Percentiles rank a stretch among this genome's conserved stretches.
Conservation (phyloP, 1,140 invertebrate species). For the Liolophura sinensis region DNA sequence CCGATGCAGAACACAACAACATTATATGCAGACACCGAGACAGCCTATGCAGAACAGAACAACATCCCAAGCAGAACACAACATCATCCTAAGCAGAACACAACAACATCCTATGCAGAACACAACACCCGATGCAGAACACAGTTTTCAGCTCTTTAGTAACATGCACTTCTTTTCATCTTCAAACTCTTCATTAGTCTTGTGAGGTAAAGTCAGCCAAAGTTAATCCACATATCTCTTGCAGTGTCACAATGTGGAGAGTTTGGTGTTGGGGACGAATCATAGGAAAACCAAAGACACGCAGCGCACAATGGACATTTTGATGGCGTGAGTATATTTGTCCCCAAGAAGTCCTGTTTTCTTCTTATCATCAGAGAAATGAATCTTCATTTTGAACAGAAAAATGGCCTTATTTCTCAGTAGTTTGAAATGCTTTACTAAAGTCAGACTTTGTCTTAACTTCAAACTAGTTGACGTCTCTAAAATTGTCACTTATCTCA, state of each 20-base stretch:
- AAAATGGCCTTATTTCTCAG: background rate
- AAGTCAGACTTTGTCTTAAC: background rate
- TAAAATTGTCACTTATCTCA: too few species aligned
- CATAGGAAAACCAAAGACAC: slow-evolving; percentile 51
- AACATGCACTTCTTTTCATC: too few species aligned
- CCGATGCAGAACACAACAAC: too few species aligned
- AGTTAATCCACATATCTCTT: slow-evolving; percentile 12
- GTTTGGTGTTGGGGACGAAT: slow-evolving; percentile 42
- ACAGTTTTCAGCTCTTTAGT: too few species aligned
- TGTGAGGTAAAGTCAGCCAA: too few species aligned
- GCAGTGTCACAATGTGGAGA: slow-evolving; percentile 49
- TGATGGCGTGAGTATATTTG: slow-evolving; percentile 46
- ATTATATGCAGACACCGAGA: too few species aligned
- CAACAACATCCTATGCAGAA: too few species aligned
- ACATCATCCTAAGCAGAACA: too few species aligned
- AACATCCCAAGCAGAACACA: too few species aligned
- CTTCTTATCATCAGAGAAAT: background rate
- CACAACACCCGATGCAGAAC: too few species aligned
- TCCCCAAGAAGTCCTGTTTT: background rate
- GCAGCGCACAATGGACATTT: slow-evolving; percentile 48
- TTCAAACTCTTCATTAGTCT: too few species aligned
- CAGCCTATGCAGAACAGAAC: too few species aligned
- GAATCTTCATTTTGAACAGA: background rate
- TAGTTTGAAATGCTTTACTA: background rate
- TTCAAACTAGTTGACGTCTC: background rate